Evolutionary conservation across 2,797 vertebrate genomes (phyloP), one percentile per base, ranked within the genome.

Genomic region (Neosilurus mollespiculum): DNA sequence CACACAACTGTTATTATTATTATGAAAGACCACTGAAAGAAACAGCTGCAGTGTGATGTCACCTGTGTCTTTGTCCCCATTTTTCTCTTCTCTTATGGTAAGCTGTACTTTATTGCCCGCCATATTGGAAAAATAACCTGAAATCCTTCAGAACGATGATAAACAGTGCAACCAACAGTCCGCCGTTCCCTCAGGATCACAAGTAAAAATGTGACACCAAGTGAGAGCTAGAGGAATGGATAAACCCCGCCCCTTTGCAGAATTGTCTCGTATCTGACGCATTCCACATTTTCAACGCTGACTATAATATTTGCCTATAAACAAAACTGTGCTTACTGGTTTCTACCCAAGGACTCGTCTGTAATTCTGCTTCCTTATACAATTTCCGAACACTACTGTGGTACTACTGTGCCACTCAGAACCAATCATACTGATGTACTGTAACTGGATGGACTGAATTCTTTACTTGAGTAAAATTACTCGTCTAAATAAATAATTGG

Each of bases 51-150:
- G 8, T 64, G 26, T 5, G 11, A 34, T 53, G 11, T 81, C 69
- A 85, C 93, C 92, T 76, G 85, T 1, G 49, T 89, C 90, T 8
- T 90, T 90, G 1, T 92, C 91, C 5, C 84, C 87, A 59, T 87
- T 88, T 15, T 43, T 88, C 15, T 79, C 0, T 0, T 90, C 86
- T 37, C 82, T 91, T 88, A 90, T 89, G 2, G 80, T 4, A 0
- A 64, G 1, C 0, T 65, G 71, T 83, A 92, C 90, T 61, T 75
- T 66, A 5, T 87, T 71, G 0, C 34, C n/a, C 1, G 84, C 77
- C 91, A 92, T 93, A 0, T 0, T 51, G 9, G 43, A 70, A 43
- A 30, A 78, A 82, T 34, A 76, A 62, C 43, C 81, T 75, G 61
- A 80, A 78, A 24, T 54, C 71, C 9, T 15, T 22, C 61, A 26